Base-by-base conservation (phyloP, 2,888 invertebrate species). In the Alloplasta piceator region DNA sequence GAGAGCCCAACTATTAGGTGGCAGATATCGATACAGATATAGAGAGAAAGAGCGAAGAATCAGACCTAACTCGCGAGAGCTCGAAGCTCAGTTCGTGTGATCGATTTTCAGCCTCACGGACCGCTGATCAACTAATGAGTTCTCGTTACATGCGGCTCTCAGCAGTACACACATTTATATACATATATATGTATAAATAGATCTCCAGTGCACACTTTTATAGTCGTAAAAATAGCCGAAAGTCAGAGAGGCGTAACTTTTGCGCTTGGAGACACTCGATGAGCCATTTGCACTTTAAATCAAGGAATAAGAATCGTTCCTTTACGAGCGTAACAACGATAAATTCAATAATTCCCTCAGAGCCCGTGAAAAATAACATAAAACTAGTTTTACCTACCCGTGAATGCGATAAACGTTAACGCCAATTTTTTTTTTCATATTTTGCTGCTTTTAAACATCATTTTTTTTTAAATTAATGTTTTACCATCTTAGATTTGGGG, bases 101-200 rank as follows among this genome's bases (percentile, higher is more conserved):
- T 80, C 76, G 80, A 77, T 80, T 80, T 80, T 80, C 80, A 80
- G 68, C 76, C 64, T 74, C 72, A 80, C 73, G 80, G 80, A 80
- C 80, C 80, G 73, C 72, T 80, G 80, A 80, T 80, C 80, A 68
- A 63, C 80, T 77, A 80, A 80, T 80, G 80, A 82, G 78, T 74
- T 82, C 78, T 78, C 81, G 81, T 82, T 78, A 78, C 74, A 78
- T 70, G 70, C 71, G 64, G 60, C 55, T 74, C 73, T 66, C 60
- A 43, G 16, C 7, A 16, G 26, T 61, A 48, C 73, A 73, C 80
- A 63, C 41, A 41, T 36, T 66, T 70, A 43, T 52, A 5, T 52
- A 52, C 4, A 48, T 48, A n/a, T 48, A 6, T n/a, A 52, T 12
- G 6, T 52, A 52, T 52, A 12, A 46, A 48, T n/a, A 48, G 10